A percentile compares a stretch with the other conserved stretches of the same genome.
phyloP scores from a whole-genome alignment of 2,797 vertebrate genomes.

The Sylvilagus floridanus region DNA sequence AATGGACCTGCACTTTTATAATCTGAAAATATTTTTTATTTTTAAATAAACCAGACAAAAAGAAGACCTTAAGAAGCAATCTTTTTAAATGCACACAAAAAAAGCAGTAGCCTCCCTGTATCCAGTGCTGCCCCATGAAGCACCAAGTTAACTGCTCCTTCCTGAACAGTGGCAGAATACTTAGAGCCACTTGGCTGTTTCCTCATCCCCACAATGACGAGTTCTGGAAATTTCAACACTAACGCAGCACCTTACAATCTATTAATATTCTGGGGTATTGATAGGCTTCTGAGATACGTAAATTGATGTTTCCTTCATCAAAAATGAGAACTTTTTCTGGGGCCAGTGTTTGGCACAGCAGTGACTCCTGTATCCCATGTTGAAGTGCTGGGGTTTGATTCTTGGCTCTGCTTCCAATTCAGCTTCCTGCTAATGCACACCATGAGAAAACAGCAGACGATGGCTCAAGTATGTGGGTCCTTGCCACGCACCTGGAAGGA shows the following conservation, averaged over 20 bases:
- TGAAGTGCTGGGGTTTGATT: too few species aligned
- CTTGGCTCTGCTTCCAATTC: too few species aligned
- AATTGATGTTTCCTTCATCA: neutral
- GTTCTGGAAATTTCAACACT: neutral
- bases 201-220: neutral
- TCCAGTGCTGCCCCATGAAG: neutral
- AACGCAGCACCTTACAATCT: neutral
- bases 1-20: neutral
- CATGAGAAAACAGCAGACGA: too few species aligned
- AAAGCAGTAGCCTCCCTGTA: neutral
- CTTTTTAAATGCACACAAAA: conserved; percentile 42
- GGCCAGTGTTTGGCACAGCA: too few species aligned
- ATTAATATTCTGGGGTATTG: neutral
- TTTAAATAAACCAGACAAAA: neutral
- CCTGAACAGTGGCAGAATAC: neutral
- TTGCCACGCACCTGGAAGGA: too few species aligned
- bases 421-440: too few species aligned
- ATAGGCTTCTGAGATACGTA: neutral
- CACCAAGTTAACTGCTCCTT: conserved; percentile 6
- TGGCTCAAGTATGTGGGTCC: too few species aligned
- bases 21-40: conserved; percentile 1
- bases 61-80: neutral
- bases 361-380: too few species aligned
- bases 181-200: neutral
- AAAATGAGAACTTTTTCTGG: neutral